Evolutionary conservation across 2,888 invertebrate species (phyloP).

Genomic region (Meliscaeva auricollis): DNA sequence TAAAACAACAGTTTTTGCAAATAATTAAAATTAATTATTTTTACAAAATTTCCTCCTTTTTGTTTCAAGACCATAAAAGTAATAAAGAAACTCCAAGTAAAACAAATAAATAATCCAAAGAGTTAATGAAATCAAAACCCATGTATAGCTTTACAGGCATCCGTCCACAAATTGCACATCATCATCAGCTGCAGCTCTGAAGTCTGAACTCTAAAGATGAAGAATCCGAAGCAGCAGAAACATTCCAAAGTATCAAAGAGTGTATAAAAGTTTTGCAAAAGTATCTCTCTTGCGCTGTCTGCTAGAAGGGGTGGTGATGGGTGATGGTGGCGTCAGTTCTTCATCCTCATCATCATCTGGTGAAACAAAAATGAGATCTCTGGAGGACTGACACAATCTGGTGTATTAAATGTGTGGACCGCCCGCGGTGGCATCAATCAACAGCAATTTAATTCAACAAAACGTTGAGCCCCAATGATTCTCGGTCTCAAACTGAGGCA

Average conservation of each 20-base stretch:
- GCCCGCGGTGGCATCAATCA: constrained; percentile 80
- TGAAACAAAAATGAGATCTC: constrained; percentile 64
- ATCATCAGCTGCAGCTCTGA: constrained; percentile 45
- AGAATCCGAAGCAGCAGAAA: not conserved
- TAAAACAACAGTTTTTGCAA: constrained; percentile 33
- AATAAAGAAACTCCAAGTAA: constrained; percentile 33
- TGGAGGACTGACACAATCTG: constrained; percentile 73
- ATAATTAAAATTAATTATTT: constrained; percentile 72
- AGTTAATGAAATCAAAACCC: constrained; percentile 75
- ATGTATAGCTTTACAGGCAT: constrained; percentile 35
- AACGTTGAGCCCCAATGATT: constrained; percentile 45
- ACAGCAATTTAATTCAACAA: constrained; percentile 76
- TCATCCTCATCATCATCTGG: constrained; percentile 47
- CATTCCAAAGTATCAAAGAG: not conserved
- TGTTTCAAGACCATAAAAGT: constrained; percentile 7
- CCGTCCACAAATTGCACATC: constrained; percentile 60
- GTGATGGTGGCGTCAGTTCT: constrained; percentile 40
- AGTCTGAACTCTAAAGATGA: not conserved
- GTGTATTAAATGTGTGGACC: constrained; percentile 77
- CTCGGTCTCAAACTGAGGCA: not conserved
- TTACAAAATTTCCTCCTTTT: constrained; percentile 20
- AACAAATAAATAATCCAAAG: constrained; percentile 39
- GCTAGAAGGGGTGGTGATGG: too few species aligned
- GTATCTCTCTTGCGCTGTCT: constrained; percentile 54
- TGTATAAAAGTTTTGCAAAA: constrained; percentile 2